A percentile compares a stretch with the other conserved stretches of the same genome.
These are phyloP conservation scores for Griposia aprilina DNA, from an alignment of 2,888 invertebrate species.

Conservation along the genomic window DNA sequence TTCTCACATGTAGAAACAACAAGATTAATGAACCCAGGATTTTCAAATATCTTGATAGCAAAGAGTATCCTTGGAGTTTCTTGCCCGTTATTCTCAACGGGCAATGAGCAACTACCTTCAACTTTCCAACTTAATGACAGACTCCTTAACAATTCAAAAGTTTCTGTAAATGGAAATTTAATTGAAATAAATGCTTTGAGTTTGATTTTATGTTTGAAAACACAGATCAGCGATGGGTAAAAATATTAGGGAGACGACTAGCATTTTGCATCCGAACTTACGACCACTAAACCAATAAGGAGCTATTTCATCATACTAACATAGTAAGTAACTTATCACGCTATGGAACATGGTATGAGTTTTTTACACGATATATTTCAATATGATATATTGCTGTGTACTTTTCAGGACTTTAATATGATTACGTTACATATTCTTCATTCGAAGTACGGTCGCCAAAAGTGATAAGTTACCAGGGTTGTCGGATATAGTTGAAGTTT, in stretches of 20 bases:
- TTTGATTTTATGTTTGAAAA: background rate
- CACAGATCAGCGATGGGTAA: too few relatives aligned
- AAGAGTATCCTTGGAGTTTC: background rate
- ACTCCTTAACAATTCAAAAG: background rate
- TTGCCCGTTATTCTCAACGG: background rate
- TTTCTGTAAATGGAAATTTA: background rate
- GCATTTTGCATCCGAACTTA: background rate
- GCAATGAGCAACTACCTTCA: background rate
- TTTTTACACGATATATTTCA: slow-evolving; percentile 20
- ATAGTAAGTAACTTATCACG: background rate
- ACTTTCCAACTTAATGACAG: background rate
- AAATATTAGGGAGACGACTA: background rate
- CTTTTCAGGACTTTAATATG: background rate
- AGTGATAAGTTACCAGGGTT: too few relatives aligned
- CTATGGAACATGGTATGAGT: slow-evolving; percentile 17
- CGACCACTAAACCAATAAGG: slow-evolving; percentile 17
- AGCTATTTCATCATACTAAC: slow-evolving; percentile 34
- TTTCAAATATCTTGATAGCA: background rate
- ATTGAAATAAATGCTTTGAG: background rate
- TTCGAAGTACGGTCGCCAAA: too few relatives aligned
- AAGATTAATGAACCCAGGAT: background rate
- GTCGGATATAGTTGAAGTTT: too few relatives aligned
- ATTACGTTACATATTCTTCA: slow-evolving; percentile 1
- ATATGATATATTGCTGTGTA: background rate
- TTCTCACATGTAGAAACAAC: background rate